These are phyloP conservation scores for Ptychadena robeensis DNA, from an alignment of 2,797 vertebrate genomes.

Conservation along the genomic window DNA sequence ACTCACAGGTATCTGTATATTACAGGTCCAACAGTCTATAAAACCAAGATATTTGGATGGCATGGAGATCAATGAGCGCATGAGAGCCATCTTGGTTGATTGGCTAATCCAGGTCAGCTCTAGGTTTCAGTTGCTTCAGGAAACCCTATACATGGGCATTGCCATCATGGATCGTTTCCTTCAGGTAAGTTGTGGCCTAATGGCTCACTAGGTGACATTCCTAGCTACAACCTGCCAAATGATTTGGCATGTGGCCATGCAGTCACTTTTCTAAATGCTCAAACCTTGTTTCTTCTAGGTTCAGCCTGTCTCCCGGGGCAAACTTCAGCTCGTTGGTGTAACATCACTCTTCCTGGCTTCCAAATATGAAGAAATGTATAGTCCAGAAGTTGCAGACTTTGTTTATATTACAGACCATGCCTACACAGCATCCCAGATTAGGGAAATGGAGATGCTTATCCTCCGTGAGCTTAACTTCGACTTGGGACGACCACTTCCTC, in stretches of 20 bases:
- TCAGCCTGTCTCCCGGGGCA: conserved; percentile 84
- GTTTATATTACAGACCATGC: conserved; percentile 92
- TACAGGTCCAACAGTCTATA: conserved; percentile 82
- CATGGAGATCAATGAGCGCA: conserved; percentile 82
- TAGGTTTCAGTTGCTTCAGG: conserved; percentile 90
- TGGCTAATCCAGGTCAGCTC: conserved; percentile 96
- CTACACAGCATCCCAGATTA: conserved; percentile 83
- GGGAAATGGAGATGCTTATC: conserved; percentile 88
- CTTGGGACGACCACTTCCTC: conserved; percentile 88
- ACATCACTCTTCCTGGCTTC: conserved; percentile 89
- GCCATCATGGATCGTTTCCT: conserved; percentile 90
- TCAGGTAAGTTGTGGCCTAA: conserved; percentile 77
- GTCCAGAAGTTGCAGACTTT: conserved; percentile 87
- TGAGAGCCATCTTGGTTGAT: conserved; percentile 90
- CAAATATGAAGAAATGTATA: conserved; percentile 92
- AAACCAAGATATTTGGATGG: conserved; percentile 82
- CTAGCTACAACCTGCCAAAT: too few species aligned
- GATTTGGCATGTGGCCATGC: too few species aligned
- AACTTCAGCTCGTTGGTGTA: conserved; percentile 90
- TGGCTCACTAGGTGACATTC: neutral
- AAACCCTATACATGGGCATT: conserved; percentile 91
- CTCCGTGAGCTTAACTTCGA: conserved; percentile 84
- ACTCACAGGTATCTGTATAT: neutral
- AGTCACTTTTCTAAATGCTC: neutral
- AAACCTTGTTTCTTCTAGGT: conserved; percentile 69